A percentile compares a stretch with the other conserved stretches of the same genome.
phyloP scores from a whole-genome alignment of 2,888 invertebrate species.

The Macaria liturata region DNA sequence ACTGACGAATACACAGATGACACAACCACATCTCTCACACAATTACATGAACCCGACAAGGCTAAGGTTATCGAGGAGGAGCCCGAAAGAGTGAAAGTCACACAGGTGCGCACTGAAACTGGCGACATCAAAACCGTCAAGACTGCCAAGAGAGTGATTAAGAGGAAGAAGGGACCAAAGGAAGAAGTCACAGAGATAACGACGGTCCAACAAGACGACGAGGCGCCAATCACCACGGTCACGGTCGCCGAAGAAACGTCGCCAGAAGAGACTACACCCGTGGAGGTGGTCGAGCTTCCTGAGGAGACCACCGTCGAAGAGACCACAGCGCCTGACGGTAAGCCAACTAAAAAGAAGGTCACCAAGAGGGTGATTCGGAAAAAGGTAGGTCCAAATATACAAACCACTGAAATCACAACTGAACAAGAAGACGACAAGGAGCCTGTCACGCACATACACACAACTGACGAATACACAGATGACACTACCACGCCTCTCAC shows the following conservation, averaged over 20 bases:
- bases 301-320: slow-evolving; percentile 41
- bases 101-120: slow-evolving; percentile 20
- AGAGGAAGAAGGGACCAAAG: slow-evolving; percentile 35
- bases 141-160: slow-evolving; percentile 24
- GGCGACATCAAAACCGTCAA: slow-evolving; percentile 21
- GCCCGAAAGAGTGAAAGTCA: slow-evolving; percentile 47
- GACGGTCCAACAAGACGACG: slow-evolving; percentile 45
- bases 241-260: slow-evolving; percentile 10
- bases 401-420: slow-evolving; percentile 51
- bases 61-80: slow-evolving; percentile 28
- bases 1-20: slow-evolving; percentile 38
- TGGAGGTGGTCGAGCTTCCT: slow-evolving; percentile 40
- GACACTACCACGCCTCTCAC: slow-evolving; percentile 33
- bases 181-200: slow-evolving; percentile 53
- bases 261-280: slow-evolving; percentile 17
- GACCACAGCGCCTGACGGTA: slow-evolving; percentile 42
- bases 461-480: slow-evolving; percentile 35
- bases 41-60: slow-evolving; percentile 18
- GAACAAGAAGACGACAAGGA: slow-evolving; percentile 42
- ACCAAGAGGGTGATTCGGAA: slow-evolving; percentile 39
- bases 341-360: slow-evolving; percentile 45
- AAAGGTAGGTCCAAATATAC: slow-evolving; percentile 50
- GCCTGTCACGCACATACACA: slow-evolving; percentile 43
- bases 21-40: slow-evolving; percentile 30
- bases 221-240: slow-evolving; percentile 29